Percentiles rank a stretch among this genome's conserved stretches.
Evolutionary conservation across 2,113 vertebrate genomes (phyloP).

Genomic region (Nerophis ophidion): DNA sequence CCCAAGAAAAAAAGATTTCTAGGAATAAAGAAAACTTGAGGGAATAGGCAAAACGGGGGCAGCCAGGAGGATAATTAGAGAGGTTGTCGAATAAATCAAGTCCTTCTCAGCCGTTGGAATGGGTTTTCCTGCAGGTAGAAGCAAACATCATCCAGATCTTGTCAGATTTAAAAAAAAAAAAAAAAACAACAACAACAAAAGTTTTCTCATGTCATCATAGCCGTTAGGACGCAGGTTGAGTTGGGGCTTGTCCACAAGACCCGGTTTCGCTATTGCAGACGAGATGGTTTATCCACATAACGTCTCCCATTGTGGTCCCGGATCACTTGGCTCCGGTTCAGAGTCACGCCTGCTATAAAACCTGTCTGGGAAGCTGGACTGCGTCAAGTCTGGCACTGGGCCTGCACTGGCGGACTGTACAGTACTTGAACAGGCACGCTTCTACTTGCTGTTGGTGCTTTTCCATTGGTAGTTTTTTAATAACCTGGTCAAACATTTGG

Average conservation of each 20-base stretch:
- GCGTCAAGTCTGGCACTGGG: constrained; percentile 4
- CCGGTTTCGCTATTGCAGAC: constrained; percentile 35
- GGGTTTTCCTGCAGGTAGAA: constrained; percentile 33
- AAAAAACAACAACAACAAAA: constrained; percentile 33
- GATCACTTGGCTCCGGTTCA: neutral
- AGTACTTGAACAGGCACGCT: too few relatives aligned
- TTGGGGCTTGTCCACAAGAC: constrained; percentile 51
- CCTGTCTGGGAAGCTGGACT: neutral
- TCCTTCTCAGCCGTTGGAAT: neutral
- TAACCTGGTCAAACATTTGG: too few relatives aligned
- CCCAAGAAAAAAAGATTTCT: constrained; percentile 40
- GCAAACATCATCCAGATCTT: constrained; percentile 33
- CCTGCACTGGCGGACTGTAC: too few relatives aligned
- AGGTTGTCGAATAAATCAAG: constrained; percentile 2
- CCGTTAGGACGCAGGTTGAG: constrained; percentile 61
- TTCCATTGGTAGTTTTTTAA: too few relatives aligned
- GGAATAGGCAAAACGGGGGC: constrained; percentile 35
- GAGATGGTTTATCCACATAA: constrained; percentile 21
- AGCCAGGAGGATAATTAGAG: constrained; percentile 27
- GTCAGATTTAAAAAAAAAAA: constrained; percentile 10
- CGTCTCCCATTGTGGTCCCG: constrained; percentile 11
- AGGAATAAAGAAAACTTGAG: constrained; percentile 57
- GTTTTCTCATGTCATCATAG: constrained; percentile 58
- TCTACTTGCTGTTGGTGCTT: too few relatives aligned
- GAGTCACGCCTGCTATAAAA: neutral